Conservation (phyloP, 1,140 invertebrate genomes). For the Xylocopa sonorina region DNA sequence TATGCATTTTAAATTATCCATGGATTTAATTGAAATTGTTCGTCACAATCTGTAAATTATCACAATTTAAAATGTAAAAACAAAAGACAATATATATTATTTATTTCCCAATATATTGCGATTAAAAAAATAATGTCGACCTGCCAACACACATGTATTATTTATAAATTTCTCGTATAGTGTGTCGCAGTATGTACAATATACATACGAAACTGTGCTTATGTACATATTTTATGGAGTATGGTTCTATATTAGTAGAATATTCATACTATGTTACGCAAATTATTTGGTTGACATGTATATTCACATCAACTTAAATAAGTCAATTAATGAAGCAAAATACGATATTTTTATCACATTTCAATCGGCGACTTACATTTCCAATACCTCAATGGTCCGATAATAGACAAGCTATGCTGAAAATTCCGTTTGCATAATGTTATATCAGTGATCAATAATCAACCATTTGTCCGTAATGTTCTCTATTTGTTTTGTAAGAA, state of each 20-base stretch:
- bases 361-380: constrained; percentile 27
- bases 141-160: not conserved
- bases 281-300: constrained; percentile 29
- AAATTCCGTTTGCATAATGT: not conserved
- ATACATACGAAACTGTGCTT: constrained; percentile 1
- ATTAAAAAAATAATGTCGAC: constrained; percentile 8
- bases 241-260: not conserved
- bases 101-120: not conserved
- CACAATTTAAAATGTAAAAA: not conserved
- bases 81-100: not conserved
- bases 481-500: constrained; percentile 94
- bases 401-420: constrained; percentile 7
- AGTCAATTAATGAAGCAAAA: constrained; percentile 4
- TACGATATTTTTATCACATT: constrained; percentile 4
- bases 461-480: constrained; percentile 96
- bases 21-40: not conserved
- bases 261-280: constrained; percentile 18
- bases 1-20: not conserved
- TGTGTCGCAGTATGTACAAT: constrained; percentile 23
- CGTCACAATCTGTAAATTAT: not conserved
- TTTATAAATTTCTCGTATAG: constrained; percentile 6
- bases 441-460: constrained; percentile 85
- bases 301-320: constrained; percentile 22
- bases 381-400: constrained; percentile 8
- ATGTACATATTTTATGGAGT: not conserved